These are phyloP conservation scores for Paralvinella palmiformis DNA, from an alignment of 1,140 invertebrate genomes.

Conservation along the genomic window DNA sequence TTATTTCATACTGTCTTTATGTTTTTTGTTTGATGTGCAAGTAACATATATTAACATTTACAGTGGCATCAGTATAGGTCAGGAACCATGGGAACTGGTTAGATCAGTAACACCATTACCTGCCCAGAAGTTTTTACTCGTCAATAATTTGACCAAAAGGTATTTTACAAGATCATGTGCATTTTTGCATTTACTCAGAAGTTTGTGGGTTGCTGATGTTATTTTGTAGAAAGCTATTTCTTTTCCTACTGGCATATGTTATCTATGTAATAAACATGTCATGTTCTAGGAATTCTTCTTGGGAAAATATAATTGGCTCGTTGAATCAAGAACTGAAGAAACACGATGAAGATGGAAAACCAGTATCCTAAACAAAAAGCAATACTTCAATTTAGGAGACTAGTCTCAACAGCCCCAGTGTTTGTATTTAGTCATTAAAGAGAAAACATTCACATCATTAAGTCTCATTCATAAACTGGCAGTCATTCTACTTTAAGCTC, in stretches of 20 bases:
- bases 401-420: too few species aligned
- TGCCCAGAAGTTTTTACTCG: conserved; percentile 34
- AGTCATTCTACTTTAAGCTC: too few species aligned
- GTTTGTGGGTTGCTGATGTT: background rate
- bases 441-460: too few species aligned
- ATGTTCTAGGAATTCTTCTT: background rate
- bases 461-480: too few species aligned
- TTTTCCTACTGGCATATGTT: too few species aligned
- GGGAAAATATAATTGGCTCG: background rate
- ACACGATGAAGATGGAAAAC: too few species aligned
- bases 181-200: background rate
- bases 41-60: conserved; percentile 16
- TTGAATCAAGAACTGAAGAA: background rate
- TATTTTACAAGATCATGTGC: conserved; percentile 5
- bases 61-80: conserved; percentile 33
- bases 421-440: too few species aligned
- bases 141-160: conserved; percentile 32
- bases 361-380: too few species aligned
- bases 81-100: conserved; percentile 43
- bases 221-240: too few species aligned
- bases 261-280: background rate
- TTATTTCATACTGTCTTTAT: too few species aligned
- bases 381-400: too few species aligned
- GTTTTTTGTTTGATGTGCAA: background rate
- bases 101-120: conserved; percentile 37